Conservation (phyloP, 2,113 vertebrate genomes). For the Pygoscelis adeliae region DNA sequence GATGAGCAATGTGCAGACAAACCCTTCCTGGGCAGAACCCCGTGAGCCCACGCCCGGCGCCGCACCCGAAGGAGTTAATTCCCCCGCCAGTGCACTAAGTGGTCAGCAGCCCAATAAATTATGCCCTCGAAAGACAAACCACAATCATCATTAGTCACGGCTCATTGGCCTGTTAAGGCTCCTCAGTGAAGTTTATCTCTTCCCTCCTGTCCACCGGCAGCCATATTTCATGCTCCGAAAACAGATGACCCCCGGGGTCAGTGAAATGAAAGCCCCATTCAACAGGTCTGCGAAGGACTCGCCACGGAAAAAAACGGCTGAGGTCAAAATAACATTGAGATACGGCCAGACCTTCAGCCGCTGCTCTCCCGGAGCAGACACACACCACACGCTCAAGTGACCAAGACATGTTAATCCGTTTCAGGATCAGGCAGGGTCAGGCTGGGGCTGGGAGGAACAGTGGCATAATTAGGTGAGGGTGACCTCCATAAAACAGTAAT, state of each 20-base stretch:
- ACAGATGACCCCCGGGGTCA: conserved; percentile 85
- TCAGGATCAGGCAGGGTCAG: conserved; percentile 45
- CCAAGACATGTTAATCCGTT: conserved; percentile 35
- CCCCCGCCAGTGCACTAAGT: conserved; percentile 39
- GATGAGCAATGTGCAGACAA: not conserved
- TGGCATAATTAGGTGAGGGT: conserved; percentile 53
- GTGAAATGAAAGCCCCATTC: conserved; percentile 86
- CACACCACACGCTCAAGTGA: not conserved
- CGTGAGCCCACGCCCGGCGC: not conserved
- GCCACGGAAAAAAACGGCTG: conserved; percentile 59
- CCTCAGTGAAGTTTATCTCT: conserved; percentile 76
- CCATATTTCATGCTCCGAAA: conserved; percentile 89
- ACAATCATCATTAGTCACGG: conserved; percentile 87
- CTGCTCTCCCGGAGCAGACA: conserved; percentile 46
- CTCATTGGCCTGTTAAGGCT: conserved; percentile 83
- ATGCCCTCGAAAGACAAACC: conserved; percentile 76
- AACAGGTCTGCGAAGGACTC: conserved; percentile 81
- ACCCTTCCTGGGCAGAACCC: not conserved
- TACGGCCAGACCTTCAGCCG: conserved; percentile 72
- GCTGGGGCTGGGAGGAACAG: conserved; percentile 29
- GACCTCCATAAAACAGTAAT: conserved; percentile 53
- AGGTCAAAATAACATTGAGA: conserved; percentile 84
- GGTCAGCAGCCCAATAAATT: conserved; percentile 79
- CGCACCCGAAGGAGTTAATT: conserved; percentile 75
- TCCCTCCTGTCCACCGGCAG: conserved; percentile 81